A percentile compares a stretch with the other conserved stretches of the same genome.
Evolutionary conservation across 1,140 invertebrate genomes (phyloP).

Genomic region (Monochamus saltuarius): DNA sequence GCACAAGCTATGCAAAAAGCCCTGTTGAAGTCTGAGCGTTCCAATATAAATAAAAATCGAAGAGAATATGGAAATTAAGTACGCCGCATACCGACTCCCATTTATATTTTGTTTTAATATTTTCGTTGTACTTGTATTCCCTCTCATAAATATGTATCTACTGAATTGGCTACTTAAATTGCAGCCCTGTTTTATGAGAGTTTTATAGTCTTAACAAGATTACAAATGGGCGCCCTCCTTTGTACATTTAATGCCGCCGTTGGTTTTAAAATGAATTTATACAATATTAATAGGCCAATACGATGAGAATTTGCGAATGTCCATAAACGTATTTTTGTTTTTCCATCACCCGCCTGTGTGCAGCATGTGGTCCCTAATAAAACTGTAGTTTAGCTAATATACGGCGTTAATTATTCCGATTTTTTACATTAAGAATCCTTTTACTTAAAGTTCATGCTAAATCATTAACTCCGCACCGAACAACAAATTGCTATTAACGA

Average conservation of each 20-base stretch:
- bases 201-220: constrained; percentile 32
- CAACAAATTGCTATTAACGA: too few relatives aligned
- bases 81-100: constrained; percentile 25
- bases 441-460: too few relatives aligned
- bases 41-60: constrained; percentile 42
- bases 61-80: constrained; percentile 40
- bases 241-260: constrained; percentile 17
- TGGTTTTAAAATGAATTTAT: constrained; percentile 5
- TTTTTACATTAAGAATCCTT: too few relatives aligned
- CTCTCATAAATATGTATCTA: constrained; percentile 36
- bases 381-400: neutral
- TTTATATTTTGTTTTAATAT: constrained; percentile 32
- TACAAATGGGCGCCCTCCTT: constrained; percentile 11
- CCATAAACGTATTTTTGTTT: neutral
- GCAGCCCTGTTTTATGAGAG: constrained; percentile 24
- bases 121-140: constrained; percentile 33
- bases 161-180: constrained; percentile 28
- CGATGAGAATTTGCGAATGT: neutral
- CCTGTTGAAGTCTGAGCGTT: constrained; percentile 25
- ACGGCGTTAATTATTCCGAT: too few relatives aligned
- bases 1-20: constrained; percentile 29
- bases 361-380: constrained; percentile 1
- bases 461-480: too few relatives aligned
- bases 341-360: neutral
- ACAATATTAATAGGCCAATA: constrained; percentile 1